These are phyloP conservation scores for Nymphalis c-album DNA, from an alignment of 2,888 invertebrate genomes.

Conservation along the genomic window DNA sequence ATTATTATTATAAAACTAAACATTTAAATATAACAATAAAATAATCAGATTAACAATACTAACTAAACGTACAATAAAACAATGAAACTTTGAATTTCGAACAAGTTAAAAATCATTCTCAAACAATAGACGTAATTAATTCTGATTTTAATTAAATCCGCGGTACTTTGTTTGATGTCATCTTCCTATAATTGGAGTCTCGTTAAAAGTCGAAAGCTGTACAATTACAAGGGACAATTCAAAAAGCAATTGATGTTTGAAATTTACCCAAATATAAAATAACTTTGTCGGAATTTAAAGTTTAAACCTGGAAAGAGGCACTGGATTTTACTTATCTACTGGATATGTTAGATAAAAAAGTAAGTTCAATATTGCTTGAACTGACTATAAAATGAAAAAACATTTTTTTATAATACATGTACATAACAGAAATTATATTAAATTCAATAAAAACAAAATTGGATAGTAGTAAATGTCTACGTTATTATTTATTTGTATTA, in stretches of 20 bases:
- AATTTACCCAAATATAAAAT: neutral
- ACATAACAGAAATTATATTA: too few relatives aligned
- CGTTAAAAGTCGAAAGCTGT: slow-evolving; percentile 14
- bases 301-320: too few relatives aligned
- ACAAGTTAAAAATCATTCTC: neutral
- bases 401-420: too few relatives aligned
- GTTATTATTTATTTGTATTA: too few relatives aligned
- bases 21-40: neutral
- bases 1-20: too few relatives aligned
- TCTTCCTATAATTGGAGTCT: slow-evolving; percentile 12
- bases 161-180: slow-evolving; percentile 13
- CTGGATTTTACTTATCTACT: too few relatives aligned
- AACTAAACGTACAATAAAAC: neutral
- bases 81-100: neutral
- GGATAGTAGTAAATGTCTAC: too few relatives aligned
- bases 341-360: too few relatives aligned
- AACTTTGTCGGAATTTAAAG: too few relatives aligned
- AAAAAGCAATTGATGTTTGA: neutral
- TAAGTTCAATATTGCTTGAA: too few relatives aligned
- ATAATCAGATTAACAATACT: neutral
- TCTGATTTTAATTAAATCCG: slow-evolving; percentile 19
- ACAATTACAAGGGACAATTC: neutral
- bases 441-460: too few relatives aligned
- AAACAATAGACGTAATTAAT: slow-evolving; percentile 21
- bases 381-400: too few relatives aligned